Evolutionary conservation across 2,797 vertebrate species (phyloP), one percentile per base, ranked within the genome.

Genomic region (Dendrocincla fuliginosa): DNA sequence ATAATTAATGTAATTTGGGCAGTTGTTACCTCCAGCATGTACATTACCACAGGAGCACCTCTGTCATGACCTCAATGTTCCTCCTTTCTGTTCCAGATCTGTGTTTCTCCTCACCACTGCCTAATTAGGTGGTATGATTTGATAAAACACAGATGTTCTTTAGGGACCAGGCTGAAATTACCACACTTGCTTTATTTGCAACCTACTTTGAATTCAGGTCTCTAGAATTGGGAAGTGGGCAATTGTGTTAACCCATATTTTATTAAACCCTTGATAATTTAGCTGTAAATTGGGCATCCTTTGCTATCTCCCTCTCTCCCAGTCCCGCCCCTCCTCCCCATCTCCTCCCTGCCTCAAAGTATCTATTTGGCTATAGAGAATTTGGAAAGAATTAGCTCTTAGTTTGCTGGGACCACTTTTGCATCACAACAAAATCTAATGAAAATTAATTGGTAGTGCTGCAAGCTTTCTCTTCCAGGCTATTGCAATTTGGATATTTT

Each of bases 161-260:
- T 94, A 95, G 82, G 75, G 79, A 95, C 65, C n/a, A 88, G 52
- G 15, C 32, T 81, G 75, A 92, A 95, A 94, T 95, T 85, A 85
- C 27, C 27, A 37, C 33, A 46, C 17, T 37, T 93, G 52, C n/a
- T 93, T 93, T 75, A 57, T 87, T 93, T 92, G 69, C 50, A 87
- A 57, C 49, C 83, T 89, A 84, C 60, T 95, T 95, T 90, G 67
- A 80, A 95, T 93, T 37, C 82, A 84, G 49, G 49, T 86, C 78
- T 95, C 1, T 13, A 74, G 71, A 95, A 82, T 3, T 73, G 16
- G 18, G 60, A 89, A 93, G 37, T 27, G 9, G 11, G 35, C 35
- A 83, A 50, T 77, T 87, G 41, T n/a, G 17, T 88, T 88, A 87
- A 93, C 68, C 53, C 42, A 19, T 52, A 84, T 92, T 85, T 93